A percentile compares a stretch with the other conserved stretches of the same genome.
Evolutionary conservation across 2,797 vertebrate species (phyloP).

Genomic region (Sorex maritimensis): DNA sequence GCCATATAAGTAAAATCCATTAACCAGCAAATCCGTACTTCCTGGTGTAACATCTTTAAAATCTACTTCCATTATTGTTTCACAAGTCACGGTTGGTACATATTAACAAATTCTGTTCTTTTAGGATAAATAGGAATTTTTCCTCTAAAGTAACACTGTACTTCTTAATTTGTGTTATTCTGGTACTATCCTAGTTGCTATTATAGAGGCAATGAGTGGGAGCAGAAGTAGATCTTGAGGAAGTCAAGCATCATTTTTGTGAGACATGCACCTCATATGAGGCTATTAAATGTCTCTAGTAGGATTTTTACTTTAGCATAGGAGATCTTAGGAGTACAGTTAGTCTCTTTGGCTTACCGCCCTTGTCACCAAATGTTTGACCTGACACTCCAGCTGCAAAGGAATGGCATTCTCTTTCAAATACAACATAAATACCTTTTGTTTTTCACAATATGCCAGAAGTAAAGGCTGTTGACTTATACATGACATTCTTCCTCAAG

Average conservation of each 20-base stretch:
- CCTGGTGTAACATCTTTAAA: background rate
- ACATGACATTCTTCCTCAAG: background rate
- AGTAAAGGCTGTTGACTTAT: background rate
- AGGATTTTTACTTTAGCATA: background rate
- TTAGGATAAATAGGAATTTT: background rate
- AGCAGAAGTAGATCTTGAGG: background rate
- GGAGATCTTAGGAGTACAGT: background rate
- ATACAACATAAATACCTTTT: background rate
- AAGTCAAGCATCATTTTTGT: slow-evolving; percentile 16
- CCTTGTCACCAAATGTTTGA: slow-evolving; percentile 3
- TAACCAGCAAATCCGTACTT: background rate
- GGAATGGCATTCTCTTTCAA: background rate
- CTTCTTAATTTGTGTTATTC: background rate
- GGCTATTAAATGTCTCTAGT: background rate
- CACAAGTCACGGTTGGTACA: background rate
- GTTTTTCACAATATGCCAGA: background rate
- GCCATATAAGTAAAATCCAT: background rate
- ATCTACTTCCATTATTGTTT: background rate
- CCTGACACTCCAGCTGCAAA: background rate
- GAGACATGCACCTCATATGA: background rate
- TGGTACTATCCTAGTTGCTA: background rate
- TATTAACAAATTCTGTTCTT: background rate
- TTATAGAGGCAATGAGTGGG: background rate
- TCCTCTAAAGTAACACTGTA: background rate
- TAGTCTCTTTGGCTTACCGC: background rate